phyloP scores from a whole-genome alignment of 1,140 invertebrate genomes.

The Aphelinus certus region DNA sequence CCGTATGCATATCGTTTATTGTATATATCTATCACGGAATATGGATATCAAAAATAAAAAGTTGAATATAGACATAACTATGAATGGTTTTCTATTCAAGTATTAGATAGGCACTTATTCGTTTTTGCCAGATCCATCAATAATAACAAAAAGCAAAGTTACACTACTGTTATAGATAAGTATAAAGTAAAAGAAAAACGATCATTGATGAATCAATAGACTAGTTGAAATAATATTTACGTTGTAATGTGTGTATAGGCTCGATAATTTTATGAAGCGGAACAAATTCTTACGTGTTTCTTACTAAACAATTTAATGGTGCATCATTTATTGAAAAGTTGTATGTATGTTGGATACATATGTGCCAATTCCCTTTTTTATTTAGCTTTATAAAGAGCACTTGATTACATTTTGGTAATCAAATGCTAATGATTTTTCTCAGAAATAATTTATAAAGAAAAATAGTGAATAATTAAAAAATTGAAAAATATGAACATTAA shows the following conservation, averaged over 20 bases:
- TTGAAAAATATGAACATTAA: conserved; percentile 10
- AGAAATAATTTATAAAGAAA: conserved; percentile 23
- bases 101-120: conserved; percentile 48
- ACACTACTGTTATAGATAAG: conserved; percentile 41
- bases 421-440: not conserved
- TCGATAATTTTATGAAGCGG: conserved; percentile 6
- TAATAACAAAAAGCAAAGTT: conserved; percentile 18
- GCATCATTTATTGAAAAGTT: too few species aligned
- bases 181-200: conserved; percentile 23
- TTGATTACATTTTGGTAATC: conserved; percentile 16
- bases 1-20: conserved; percentile 53
- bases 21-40: conserved; percentile 47
- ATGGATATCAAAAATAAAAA: conserved; percentile 26
- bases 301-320: not conserved
- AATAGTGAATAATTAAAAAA: conserved; percentile 2
- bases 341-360: too few species aligned
- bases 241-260: conserved; percentile 52
- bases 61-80: conserved; percentile 36
- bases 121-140: conserved; percentile 15
- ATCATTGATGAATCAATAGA: conserved; percentile 58
- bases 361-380: too few species aligned
- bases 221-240: conserved; percentile 52
- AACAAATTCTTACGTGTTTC: conserved; percentile 17
- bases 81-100: conserved; percentile 47
- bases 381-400: not conserved